phyloP scores from a whole-genome alignment of 1,140 invertebrate genomes.

The Drosophila ohnishii region DNA sequence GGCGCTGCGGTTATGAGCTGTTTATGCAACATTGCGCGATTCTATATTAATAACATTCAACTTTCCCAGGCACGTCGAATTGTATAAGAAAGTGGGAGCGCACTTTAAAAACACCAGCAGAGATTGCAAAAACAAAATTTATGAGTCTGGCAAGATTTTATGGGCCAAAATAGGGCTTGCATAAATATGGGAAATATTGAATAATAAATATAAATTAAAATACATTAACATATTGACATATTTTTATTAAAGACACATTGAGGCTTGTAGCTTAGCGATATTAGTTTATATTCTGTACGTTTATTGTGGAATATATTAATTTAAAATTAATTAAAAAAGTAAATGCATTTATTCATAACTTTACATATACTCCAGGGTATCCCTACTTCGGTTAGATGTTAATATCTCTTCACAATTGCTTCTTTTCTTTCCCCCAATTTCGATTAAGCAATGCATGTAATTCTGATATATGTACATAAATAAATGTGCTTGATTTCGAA shows the following conservation, averaged over 20 bases:
- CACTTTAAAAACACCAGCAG: not conserved
- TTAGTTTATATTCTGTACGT: no score
- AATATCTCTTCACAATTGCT: not conserved
- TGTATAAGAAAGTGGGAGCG: not conserved
- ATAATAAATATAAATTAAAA: not conserved
- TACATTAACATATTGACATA: not conserved
- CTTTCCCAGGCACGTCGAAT: conserved; percentile 4
- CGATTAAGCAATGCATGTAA: conserved; percentile 49
- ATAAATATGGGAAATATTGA: not conserved
- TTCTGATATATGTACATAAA: conserved; percentile 33
- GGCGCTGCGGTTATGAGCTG: conserved; percentile 53
- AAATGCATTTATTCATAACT: no score
- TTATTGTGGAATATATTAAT: not conserved
- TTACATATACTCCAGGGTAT: not conserved
- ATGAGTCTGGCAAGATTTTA: conserved; percentile 3
- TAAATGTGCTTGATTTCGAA: conserved; percentile 21
- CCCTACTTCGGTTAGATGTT: not conserved
- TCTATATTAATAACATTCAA: conserved; percentile 25
- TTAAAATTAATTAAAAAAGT: not conserved
- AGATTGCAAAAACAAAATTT: conserved; percentile 6
- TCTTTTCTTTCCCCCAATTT: conserved; percentile 12
- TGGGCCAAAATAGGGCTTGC: not conserved
- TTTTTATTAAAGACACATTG: not conserved
- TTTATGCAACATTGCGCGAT: conserved; percentile 56
- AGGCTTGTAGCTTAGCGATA: no score